Conservation (phyloP, 2,888 invertebrate genomes). For the Drosophila birchii region DNA sequence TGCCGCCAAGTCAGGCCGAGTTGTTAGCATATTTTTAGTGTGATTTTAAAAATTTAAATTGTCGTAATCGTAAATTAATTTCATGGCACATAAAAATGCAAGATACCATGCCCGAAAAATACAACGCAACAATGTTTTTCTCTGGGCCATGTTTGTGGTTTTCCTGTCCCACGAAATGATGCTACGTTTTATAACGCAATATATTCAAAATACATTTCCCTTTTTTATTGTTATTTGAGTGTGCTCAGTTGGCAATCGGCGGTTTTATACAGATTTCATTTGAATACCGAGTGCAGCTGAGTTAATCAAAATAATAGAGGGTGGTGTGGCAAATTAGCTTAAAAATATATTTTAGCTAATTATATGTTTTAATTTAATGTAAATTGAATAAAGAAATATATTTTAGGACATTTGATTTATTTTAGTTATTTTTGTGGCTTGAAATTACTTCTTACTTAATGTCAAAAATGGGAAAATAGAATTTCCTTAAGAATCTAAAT, state of each 20-base stretch:
- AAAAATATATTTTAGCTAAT: neutral
- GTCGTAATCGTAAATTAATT: constrained; percentile 84
- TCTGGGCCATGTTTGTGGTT: constrained; percentile 7
- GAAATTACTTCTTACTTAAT: neutral
- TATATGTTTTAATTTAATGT: neutral
- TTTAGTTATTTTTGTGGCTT: neutral
- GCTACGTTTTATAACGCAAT: constrained; percentile 55
- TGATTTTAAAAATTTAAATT: constrained; percentile 81
- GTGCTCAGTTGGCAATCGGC: constrained; percentile 55
- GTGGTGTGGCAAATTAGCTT: neutral
- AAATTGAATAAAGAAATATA: neutral
- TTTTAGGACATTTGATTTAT: neutral
- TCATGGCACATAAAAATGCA: constrained; percentile 83
- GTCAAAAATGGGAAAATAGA: neutral
- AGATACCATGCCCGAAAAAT: constrained; percentile 22
- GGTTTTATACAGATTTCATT: constrained; percentile 7
- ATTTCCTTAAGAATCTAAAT: neutral
- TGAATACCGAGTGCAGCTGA: constrained; percentile 10
- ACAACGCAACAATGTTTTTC: constrained; percentile 29
- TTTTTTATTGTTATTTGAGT: constrained; percentile 48
- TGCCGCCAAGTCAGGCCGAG: constrained; percentile 54
- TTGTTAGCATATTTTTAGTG: constrained; percentile 79
- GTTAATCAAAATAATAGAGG: neutral
- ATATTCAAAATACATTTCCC: constrained; percentile 35
- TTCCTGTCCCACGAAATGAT: constrained; percentile 18